These are phyloP conservation scores for Pipistrellus pygmaeus DNA, from an alignment of 2,797 vertebrate genomes.

Conservation along the genomic window DNA sequence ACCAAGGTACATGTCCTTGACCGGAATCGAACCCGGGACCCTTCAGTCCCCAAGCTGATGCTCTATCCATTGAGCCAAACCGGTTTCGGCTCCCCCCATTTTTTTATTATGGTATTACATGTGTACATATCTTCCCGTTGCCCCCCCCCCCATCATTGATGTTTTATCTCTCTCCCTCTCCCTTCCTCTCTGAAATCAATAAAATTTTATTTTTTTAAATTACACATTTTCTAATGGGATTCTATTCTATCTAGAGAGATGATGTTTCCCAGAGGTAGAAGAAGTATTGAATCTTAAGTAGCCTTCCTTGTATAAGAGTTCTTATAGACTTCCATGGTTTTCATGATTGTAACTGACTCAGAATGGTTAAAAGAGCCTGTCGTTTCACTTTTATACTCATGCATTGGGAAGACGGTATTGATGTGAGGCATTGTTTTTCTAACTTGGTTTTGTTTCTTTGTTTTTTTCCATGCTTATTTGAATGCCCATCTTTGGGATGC, in stretches of 20 bases:
- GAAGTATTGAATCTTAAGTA: constrained; percentile 17
- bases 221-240: neutral
- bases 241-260: neutral
- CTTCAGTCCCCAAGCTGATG: too few species aligned
- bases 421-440: constrained; percentile 12
- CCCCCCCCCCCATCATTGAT: too few species aligned
- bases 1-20: too few species aligned
- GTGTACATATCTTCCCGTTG: too few species aligned
- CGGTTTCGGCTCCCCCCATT: too few species aligned
- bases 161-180: too few species aligned
- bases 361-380: neutral
- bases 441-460: neutral
- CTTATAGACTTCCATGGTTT: neutral
- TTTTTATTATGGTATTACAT: too few species aligned
- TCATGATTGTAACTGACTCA: neutral
- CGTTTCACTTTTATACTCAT: constrained; percentile 15
- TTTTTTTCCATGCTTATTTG: neutral
- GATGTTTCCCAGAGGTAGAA: constrained; percentile 19
- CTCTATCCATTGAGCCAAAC: too few species aligned
- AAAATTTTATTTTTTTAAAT: neutral
- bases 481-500: neutral
- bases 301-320: neutral
- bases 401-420: neutral
- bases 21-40: too few species aligned
- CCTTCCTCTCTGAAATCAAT: too few species aligned